Evolutionary conservation across 35 echinoderm and acorn worm species (phyloP).

Genomic region (Holothuria glaberrima): DNA sequence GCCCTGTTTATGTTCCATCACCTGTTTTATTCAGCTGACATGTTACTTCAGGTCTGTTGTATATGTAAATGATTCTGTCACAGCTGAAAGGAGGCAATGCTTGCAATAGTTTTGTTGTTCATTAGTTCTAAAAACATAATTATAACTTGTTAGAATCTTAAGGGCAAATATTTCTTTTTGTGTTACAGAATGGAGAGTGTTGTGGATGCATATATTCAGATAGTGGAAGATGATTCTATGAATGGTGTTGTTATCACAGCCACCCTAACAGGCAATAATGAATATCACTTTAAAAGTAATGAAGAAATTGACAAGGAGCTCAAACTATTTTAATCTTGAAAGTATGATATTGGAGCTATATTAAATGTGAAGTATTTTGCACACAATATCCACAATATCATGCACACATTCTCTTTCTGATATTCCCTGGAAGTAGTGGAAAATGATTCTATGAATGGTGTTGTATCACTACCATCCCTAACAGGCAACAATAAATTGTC

Average conservation of each 20-base stretch:
- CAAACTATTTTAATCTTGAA: conserved; percentile 14
- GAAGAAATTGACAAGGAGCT: conserved; percentile 41
- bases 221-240: conserved; percentile 26
- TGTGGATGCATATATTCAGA: conserved; percentile 29
- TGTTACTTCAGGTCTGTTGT: too few relatives aligned
- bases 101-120: too few relatives aligned
- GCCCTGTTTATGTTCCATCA: too few relatives aligned
- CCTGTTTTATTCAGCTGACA: too few relatives aligned
- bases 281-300: conserved; percentile 24
- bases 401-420: too few relatives aligned
- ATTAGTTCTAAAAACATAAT: too few relatives aligned
- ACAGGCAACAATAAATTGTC: background rate
- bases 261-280: conserved; percentile 25
- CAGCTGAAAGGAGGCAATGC: too few relatives aligned
- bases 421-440: conserved; percentile 2
- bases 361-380: too few relatives aligned
- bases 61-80: too few relatives aligned
- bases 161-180: background rate
- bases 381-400: too few relatives aligned
- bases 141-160: too few relatives aligned
- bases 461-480: background rate
- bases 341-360: too few relatives aligned
- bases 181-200: conserved; percentile 30
- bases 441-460: conserved; percentile 11
- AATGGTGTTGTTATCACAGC: conserved; percentile 28